phyloP scores from a whole-genome alignment of 2,113 vertebrate genomes.

The Diphyllodes magnificus region DNA sequence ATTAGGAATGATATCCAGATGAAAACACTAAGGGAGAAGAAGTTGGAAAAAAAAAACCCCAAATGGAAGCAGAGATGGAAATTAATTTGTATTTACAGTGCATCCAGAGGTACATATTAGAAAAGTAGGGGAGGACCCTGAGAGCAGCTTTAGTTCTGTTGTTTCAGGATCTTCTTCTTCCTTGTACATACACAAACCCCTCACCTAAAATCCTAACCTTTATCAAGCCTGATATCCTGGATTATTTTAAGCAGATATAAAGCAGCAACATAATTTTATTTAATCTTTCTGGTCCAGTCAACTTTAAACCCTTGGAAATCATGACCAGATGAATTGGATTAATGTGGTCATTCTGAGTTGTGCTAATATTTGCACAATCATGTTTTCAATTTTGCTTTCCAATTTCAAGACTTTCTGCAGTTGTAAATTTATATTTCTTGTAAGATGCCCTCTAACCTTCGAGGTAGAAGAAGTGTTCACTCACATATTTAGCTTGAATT shows the following conservation, averaged over 20 bases:
- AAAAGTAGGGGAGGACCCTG: background rate
- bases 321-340: background rate
- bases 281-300: background rate
- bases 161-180: background rate
- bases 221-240: background rate
- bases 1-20: background rate
- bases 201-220: background rate
- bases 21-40: background rate
- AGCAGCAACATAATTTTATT: background rate
- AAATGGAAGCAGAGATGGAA: background rate
- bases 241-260: background rate
- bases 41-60: fast-evolving
- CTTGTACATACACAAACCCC: background rate
- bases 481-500: background rate
- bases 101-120: background rate
- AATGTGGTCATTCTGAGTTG: background rate
- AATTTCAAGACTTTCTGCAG: background rate
- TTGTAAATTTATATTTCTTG: background rate
- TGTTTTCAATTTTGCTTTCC: background rate
- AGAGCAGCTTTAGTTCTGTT: background rate
- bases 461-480: background rate
- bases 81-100: background rate
- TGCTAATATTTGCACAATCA: background rate
- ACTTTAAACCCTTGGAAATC: background rate
- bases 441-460: background rate